A percentile compares a stretch with the other conserved stretches of the same genome.
Evolutionary conservation across 2,797 vertebrate genomes (phyloP).

Genomic region (Poliocrania exsul): DNA sequence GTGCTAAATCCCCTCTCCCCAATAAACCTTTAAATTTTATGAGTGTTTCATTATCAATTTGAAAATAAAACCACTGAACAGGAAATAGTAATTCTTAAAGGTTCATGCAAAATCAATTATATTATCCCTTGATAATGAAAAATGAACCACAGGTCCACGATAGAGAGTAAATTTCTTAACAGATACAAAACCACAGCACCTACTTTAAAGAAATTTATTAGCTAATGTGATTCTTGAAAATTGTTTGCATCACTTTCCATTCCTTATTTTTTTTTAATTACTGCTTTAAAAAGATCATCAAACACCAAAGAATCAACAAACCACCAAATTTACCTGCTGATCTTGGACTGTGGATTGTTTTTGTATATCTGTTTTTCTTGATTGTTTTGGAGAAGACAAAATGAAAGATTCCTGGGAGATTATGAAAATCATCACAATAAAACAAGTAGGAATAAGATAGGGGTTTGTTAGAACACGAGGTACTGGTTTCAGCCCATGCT

Average conservation of each 20-base stretch:
- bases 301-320: not conserved
- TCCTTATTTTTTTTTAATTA: not conserved
- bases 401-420: not conserved
- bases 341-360: not conserved
- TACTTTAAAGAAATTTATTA: not conserved
- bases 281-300: not conserved
- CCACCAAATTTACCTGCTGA: not conserved
- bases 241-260: not conserved
- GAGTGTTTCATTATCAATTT: slow-evolving; percentile 40
- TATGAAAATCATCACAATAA: not conserved
- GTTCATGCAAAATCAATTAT: slow-evolving; percentile 7
- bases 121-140: slow-evolving; percentile 18
- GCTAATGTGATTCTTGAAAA: not conserved
- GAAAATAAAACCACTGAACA: slow-evolving; percentile 34
- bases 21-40: slow-evolving; percentile 44
- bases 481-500: not conserved
- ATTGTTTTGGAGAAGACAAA: not conserved
- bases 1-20: not conserved
- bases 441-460: not conserved
- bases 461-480: not conserved
- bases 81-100: slow-evolving; percentile 30
- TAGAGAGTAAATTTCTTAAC: not conserved
- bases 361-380: not conserved
- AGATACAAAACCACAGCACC: not conserved
- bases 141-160: not conserved